These are phyloP conservation scores for Carettochelys insculpta DNA, from an alignment of 2,113 vertebrate species.

Conservation along the genomic window DNA sequence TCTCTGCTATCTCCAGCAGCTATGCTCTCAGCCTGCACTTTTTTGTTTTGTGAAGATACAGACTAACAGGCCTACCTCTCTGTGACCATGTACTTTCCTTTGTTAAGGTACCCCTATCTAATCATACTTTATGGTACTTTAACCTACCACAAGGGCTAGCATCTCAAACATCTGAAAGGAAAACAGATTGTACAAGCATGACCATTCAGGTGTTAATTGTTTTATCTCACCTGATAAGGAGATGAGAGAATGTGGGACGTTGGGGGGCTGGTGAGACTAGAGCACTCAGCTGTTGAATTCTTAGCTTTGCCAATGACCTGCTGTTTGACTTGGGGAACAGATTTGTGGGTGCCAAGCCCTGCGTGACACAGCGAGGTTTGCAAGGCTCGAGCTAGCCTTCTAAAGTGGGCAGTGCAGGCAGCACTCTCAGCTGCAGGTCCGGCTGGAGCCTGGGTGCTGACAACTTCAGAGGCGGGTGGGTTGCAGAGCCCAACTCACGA, in stretches of 20 bases:
- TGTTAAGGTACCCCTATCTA: conserved; percentile 38
- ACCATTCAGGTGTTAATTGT: neutral
- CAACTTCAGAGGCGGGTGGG: neutral
- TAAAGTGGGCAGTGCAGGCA: neutral
- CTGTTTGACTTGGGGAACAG: neutral
- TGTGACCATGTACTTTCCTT: neutral
- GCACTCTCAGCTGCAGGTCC: neutral
- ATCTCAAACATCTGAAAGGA: conserved; percentile 45
- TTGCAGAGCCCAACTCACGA: neutral
- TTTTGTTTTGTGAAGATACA: no score
- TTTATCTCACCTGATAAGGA: neutral
- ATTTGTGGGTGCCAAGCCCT: neutral
- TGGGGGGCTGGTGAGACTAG: no score
- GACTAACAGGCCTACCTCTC: no score
- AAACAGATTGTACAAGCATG: conserved; percentile 21
- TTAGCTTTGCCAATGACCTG: neutral
- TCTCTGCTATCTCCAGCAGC: neutral
- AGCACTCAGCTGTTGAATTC: fast-evolving
- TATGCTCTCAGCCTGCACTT: neutral
- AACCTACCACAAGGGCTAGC: conserved; percentile 14
- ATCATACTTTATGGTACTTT: conserved; percentile 24
- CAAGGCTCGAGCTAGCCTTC: neutral
- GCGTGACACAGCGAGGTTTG: neutral
- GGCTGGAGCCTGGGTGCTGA: neutral
- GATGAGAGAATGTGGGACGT: neutral